A percentile compares a stretch with the other conserved stretches of the same genome.
phyloP scores from a whole-genome alignment of 2,797 vertebrate genomes.

The Echeneis naucrates region DNA sequence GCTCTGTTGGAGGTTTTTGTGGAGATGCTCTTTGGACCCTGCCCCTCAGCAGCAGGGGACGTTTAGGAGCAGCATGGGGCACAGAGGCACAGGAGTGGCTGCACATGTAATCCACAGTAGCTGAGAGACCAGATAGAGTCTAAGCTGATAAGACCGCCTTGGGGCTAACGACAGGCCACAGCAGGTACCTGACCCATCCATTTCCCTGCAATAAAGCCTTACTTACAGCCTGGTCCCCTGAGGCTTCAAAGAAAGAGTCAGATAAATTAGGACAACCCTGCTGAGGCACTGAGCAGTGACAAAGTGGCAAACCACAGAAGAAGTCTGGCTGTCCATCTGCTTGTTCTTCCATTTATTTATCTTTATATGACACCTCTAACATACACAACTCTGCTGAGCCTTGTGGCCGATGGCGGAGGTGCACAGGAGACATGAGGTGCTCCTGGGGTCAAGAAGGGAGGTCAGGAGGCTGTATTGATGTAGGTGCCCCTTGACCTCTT shows the following conservation, averaged over 20 bases:
- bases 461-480: slow-evolving; percentile 74
- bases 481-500: slow-evolving; percentile 70
- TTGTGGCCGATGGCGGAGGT: slow-evolving; percentile 52
- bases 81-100: slow-evolving; percentile 55
- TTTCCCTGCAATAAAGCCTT: slow-evolving; percentile 82
- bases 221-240: slow-evolving; percentile 66
- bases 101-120: slow-evolving; percentile 74
- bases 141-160: slow-evolving; percentile 75
- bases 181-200: slow-evolving; percentile 80
- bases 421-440: slow-evolving; percentile 61
- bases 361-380: slow-evolving; percentile 49
- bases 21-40: slow-evolving; percentile 40
- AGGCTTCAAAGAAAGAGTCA: slow-evolving; percentile 77
- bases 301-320: slow-evolving; percentile 33
- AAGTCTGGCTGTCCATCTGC: slow-evolving; percentile 33
- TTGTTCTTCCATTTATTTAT: slow-evolving; percentile 41
- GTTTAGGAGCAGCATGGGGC: slow-evolving; percentile 46
- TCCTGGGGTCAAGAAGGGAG: slow-evolving; percentile 70
- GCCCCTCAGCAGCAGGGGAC: slow-evolving; percentile 54
- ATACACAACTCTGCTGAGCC: slow-evolving; percentile 40
- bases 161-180: slow-evolving; percentile 79
- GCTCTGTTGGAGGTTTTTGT: slow-evolving; percentile 63
- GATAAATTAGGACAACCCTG: slow-evolving; percentile 37
- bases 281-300: slow-evolving; percentile 50
- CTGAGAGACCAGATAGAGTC: slow-evolving; percentile 61